Evolutionary conservation across 2,797 vertebrate genomes (phyloP).

Genomic region (Myripristis jacobus): DNA sequence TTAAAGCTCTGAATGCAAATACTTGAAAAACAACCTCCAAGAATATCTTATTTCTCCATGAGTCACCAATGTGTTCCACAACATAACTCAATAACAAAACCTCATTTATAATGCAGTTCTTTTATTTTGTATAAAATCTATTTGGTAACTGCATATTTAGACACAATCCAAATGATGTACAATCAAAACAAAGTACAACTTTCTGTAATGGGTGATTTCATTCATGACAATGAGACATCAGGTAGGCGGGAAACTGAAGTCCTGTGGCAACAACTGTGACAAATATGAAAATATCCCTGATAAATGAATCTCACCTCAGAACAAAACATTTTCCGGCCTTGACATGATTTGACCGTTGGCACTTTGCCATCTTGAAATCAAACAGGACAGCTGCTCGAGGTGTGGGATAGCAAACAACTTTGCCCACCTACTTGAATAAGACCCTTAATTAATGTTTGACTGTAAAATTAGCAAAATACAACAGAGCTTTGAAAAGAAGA

Average conservation of each 20-base stretch:
- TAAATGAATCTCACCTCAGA: conserved; percentile 23
- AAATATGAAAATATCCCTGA: conserved; percentile 20
- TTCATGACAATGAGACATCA: conserved; percentile 30
- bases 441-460: conserved; percentile 9
- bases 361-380: conserved; percentile 48
- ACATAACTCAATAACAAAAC: conserved; percentile 29
- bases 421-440: conserved; percentile 8
- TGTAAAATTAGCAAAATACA: conserved; percentile 23
- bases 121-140: conserved; percentile 79
- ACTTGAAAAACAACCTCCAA: no score
- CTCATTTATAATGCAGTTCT: conserved; percentile 49
- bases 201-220: conserved; percentile 50
- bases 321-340: conserved; percentile 33
- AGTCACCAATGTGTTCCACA: background rate
- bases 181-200: conserved; percentile 17
- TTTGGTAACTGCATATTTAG: conserved; percentile 67
- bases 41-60: no score
- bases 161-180: conserved; percentile 57
- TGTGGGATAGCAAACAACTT: background rate
- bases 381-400: conserved; percentile 43
- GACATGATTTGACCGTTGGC: conserved; percentile 53
- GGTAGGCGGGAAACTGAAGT: background rate
- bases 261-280: conserved; percentile 1
- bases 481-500: conserved; percentile 25
- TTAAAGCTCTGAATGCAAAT: no score